phyloP scores from a whole-genome alignment of 2,797 vertebrate species.

The Myotis planiceps region DNA sequence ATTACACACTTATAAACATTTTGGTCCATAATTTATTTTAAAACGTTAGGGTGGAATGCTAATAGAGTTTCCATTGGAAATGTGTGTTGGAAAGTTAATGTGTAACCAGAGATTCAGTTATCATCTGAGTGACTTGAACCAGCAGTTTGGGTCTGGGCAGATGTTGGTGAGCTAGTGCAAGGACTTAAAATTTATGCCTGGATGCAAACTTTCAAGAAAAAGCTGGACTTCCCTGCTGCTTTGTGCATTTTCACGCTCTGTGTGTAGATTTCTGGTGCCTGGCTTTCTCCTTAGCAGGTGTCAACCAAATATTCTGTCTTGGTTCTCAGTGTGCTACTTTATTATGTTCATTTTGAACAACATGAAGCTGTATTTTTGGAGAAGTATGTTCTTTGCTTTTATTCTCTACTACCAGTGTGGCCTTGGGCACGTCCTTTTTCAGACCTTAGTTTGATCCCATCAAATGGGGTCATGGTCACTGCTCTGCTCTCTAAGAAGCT shows the following conservation, averaged over 20 bases:
- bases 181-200: neutral
- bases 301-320: neutral
- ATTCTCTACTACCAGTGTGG: neutral
- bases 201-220: neutral
- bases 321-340: neutral
- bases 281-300: neutral
- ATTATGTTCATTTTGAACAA: neutral
- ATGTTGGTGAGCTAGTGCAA: neutral
- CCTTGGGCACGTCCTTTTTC: neutral
- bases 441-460: neutral
- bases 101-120: neutral
- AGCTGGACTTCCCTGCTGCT: neutral
- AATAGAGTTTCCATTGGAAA: neutral
- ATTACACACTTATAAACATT: neutral
- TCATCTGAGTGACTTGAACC: neutral
- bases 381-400: neutral
- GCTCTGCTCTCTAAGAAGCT: neutral
- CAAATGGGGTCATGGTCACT: rapidly evolving
- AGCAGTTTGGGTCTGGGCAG: neutral
- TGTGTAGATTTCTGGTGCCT: rapidly evolving
- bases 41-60: neutral
- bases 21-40: neutral
- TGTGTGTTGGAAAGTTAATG: neutral
- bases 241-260: neutral
- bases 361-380: neutral